Base-by-base conservation (phyloP, 2,797 vertebrate genomes). In the Syngnathus acus region DNA sequence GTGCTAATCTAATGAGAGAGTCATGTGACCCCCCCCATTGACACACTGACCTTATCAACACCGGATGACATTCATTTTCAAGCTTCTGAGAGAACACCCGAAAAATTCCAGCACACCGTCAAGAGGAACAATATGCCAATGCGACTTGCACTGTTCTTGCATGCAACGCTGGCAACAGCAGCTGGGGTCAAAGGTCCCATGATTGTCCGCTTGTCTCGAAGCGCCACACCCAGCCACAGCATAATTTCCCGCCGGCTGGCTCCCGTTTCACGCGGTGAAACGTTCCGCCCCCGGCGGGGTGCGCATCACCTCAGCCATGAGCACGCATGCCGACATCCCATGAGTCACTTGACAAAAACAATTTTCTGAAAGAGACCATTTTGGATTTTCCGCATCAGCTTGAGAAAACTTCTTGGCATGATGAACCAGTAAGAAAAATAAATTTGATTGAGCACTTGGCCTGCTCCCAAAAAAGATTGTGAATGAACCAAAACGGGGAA, bases 161-260 rank as follows among this genome's bases (percentile, higher is more conserved):
- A 74, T 53, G 65, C 78, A 76, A 45, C 9, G 23, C 67, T 76
- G 75, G 75, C 74, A 78, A 72, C 70, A 72, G 65, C 87, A 89
- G 82, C 86, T 85, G 86, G 80, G 81, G 80, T 86, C 81, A 86
- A 78, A 82, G 69, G 84, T 83, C 82, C 79, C 85, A 87, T 88
- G 86, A 87, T 87, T 80, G 82, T 81, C 76, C 79, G 74, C 83
- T 86, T 81, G 75, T 55, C 59, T 71, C 75, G 53, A 60, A 74
- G 78, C 68, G 67, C 86, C 86, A 84, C 86, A 73, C 88, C 86
- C 86, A 83, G 67, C 61, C 61, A 66, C 74, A 78, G 79, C 85
- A 89, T 87, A 89, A 87, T 85, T 81, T 84, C 79, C 37, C 55
- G 76, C 65, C 77, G 85, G 80, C 65, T 76, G 85, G 83, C 84